Percentiles rank a stretch among this genome's conserved stretches.
Evolutionary conservation across 1,140 invertebrate species (phyloP).

Genomic region (Dreissena rostriformis): DNA sequence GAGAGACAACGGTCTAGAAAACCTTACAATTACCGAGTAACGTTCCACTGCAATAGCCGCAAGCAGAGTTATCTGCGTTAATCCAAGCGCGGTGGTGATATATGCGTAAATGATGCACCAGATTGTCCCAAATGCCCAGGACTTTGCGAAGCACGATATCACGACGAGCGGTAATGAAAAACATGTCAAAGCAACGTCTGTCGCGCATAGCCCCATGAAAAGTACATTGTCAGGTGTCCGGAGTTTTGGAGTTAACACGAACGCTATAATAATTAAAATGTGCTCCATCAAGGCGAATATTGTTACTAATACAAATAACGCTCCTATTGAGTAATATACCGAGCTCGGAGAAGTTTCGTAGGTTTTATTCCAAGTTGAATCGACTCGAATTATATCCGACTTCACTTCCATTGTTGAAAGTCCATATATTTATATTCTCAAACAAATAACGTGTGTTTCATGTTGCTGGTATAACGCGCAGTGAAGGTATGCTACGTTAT

Average conservation of each 20-base stretch:
- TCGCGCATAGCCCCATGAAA: conserved; percentile 12
- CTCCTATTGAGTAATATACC: conserved; percentile 25
- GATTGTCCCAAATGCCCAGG: conserved; percentile 8
- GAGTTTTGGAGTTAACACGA: not conserved
- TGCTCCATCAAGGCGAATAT: conserved; percentile 11
- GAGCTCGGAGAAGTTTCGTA: too few relatives aligned
- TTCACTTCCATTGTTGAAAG: too few relatives aligned
- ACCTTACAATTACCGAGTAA: conserved; percentile 21
- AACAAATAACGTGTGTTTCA: too few relatives aligned
- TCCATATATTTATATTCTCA: too few relatives aligned
- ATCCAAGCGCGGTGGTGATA: conserved; percentile 21
- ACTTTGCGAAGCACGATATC: conserved; percentile 2
- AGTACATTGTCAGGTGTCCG: conserved; percentile 24
- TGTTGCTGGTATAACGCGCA: too few relatives aligned
- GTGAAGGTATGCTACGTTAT: too few relatives aligned
- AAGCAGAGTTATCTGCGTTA: conserved; percentile 23
- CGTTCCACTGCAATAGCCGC: conserved; percentile 22
- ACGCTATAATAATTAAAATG: conserved; percentile 9
- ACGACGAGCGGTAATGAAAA: conserved; percentile 26
- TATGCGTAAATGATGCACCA: conserved; percentile 27
- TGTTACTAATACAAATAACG: conserved; percentile 1
- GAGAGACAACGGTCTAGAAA: not conserved
- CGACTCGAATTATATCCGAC: too few relatives aligned
- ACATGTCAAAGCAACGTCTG: conserved; percentile 10
- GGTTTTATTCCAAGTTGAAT: too few relatives aligned